A percentile compares a stretch with the other conserved stretches of the same genome.
These are phyloP conservation scores for Sebastiscus tertius DNA, from an alignment of 2,797 vertebrate species.

Conservation along the genomic window DNA sequence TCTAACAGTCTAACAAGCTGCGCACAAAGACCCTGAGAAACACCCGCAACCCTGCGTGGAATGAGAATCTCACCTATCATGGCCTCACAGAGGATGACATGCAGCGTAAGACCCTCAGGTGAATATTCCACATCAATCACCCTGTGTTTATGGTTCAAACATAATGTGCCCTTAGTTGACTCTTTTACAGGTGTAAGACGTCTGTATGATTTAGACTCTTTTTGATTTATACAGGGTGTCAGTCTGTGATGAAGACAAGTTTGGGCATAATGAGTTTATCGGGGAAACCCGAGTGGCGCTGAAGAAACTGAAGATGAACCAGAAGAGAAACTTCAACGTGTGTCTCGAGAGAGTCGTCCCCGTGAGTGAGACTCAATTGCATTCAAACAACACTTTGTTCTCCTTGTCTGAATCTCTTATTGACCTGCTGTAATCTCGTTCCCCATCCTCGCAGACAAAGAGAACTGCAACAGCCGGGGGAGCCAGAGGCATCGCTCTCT, in stretches of 20 bases:
- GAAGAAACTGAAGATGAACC: slow-evolving; percentile 94
- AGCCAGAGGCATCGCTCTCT: slow-evolving; percentile 93
- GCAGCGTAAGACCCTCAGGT: slow-evolving; percentile 97
- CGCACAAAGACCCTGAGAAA: slow-evolving; percentile 96
- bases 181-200: not conserved
- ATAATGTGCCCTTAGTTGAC: not conserved
- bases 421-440: slow-evolving; percentile 40
- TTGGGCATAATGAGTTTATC: slow-evolving; percentile 97
- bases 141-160: not conserved
- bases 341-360: slow-evolving; percentile 94
- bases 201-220: slow-evolving; percentile 5
- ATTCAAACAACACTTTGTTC: slow-evolving; percentile 5
- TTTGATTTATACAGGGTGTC: slow-evolving; percentile 86
- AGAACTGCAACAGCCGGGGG: slow-evolving; percentile 87
- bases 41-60: slow-evolving; percentile 95
- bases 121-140: not conserved
- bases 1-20: slow-evolving; percentile 91
- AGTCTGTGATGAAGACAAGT: slow-evolving; percentile 97
- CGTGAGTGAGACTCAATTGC: slow-evolving; percentile 77
- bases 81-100: slow-evolving; percentile 96
- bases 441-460: slow-evolving; percentile 86
- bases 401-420: slow-evolving; percentile 24
- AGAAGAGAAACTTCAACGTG: slow-evolving; percentile 96
- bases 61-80: slow-evolving; percentile 93
- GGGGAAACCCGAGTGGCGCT: slow-evolving; percentile 95